Conservation (phyloP, 2,113 vertebrate genomes). For the Sebastes fasciatus region DNA sequence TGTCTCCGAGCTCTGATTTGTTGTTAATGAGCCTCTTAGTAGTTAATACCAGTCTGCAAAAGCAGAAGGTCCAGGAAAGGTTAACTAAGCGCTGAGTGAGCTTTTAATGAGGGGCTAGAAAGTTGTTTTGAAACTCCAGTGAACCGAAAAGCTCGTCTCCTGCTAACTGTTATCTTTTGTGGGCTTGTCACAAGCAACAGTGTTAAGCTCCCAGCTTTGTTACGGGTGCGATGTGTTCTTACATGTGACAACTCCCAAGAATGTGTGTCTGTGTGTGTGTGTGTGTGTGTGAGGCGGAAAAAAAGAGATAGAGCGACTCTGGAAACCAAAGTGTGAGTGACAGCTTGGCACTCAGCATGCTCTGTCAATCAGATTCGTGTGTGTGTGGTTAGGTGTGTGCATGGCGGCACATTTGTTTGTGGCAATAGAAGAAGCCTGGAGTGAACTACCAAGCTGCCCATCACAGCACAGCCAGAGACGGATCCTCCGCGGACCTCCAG, state of each 20-base stretch:
- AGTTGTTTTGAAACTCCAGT: constrained; percentile 23
- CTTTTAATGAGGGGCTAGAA: constrained; percentile 58
- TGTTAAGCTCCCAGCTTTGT: constrained; percentile 41
- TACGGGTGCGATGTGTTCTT: constrained; percentile 52
- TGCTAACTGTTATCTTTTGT: constrained; percentile 21
- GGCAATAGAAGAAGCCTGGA: constrained; percentile 45
- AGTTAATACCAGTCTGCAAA: constrained; percentile 43
- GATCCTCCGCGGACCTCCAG: constrained; percentile 53
- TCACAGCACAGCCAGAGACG: constrained; percentile 60
- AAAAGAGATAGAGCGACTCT: constrained; percentile 20
- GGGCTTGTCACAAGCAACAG: constrained; percentile 36
- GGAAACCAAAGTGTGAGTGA: constrained; percentile 66
- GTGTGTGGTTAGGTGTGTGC: neutral
- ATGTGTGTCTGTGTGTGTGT: constrained; percentile 22
- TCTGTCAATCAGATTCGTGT: constrained; percentile 63
- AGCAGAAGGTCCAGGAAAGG: constrained; percentile 45
- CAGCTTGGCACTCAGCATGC: constrained; percentile 65
- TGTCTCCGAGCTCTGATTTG: constrained; percentile 49
- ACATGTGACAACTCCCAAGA: constrained; percentile 43
- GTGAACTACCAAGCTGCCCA: constrained; percentile 56
- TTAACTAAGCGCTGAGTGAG: constrained; percentile 39
- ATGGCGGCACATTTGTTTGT: constrained; percentile 27
- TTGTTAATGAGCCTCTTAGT: constrained; percentile 57
- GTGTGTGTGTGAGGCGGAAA: constrained; percentile 20
- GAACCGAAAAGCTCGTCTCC: constrained; percentile 13